Percentiles rank a stretch among this genome's conserved stretches.
Conservation (phyloP, 2,113 vertebrate species). For the Trogon surrucura region DNA sequence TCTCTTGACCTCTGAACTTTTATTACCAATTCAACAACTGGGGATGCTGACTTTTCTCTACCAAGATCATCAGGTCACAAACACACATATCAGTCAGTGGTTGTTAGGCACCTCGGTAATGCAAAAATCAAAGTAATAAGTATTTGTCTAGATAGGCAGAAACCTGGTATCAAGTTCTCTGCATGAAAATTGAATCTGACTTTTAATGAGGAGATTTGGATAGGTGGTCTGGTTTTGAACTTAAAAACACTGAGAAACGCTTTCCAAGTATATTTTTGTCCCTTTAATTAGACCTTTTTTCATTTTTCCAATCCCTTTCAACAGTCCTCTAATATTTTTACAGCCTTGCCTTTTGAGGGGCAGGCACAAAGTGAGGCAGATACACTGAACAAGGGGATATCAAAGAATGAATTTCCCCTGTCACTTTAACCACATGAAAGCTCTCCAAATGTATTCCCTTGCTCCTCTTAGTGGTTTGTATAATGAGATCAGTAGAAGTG, state of each 20-base stretch:
- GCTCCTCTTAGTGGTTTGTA: constrained; percentile 70
- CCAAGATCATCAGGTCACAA: neutral
- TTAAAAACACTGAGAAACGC: constrained; percentile 46
- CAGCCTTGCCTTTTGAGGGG: constrained; percentile 39
- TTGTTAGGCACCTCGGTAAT: neutral
- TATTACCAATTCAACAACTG: neutral
- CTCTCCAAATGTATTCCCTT: constrained; percentile 67
- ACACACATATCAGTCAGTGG: neutral
- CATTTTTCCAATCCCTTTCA: constrained; percentile 26
- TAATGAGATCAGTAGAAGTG: constrained; percentile 75
- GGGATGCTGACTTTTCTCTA: neutral
- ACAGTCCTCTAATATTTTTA: constrained; percentile 22
- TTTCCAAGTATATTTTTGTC: constrained; percentile 50
- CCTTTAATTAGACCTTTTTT: constrained; percentile 50
- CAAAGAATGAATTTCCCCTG: constrained; percentile 67
- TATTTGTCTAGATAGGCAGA: neutral
- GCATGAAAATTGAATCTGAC: constrained; percentile 18
- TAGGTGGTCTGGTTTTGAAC: constrained; percentile 50
- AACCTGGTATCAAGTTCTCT: neutral
- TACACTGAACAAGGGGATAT: constrained; percentile 70
- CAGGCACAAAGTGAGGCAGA: constrained; percentile 50
- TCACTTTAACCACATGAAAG: constrained; percentile 73
- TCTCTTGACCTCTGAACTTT: neutral
- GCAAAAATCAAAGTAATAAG: neutral
- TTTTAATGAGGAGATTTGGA: constrained; percentile 47